phyloP scores from a whole-genome alignment of 2,888 invertebrate genomes.

The Protodeltote pygarga region DNA sequence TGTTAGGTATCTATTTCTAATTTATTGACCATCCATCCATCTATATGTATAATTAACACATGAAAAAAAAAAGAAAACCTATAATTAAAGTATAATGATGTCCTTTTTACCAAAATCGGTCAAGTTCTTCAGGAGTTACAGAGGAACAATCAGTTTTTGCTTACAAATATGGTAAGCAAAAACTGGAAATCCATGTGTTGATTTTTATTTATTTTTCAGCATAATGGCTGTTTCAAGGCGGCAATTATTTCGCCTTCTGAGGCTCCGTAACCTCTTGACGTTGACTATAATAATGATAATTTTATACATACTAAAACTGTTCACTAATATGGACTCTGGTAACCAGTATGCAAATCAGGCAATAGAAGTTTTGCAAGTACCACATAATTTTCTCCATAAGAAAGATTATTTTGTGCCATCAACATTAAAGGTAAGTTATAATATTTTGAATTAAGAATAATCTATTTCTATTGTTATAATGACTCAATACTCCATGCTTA shows the following conservation, averaged over 20 bases:
- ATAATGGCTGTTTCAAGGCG: conserved; percentile 58
- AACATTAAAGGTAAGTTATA: conserved; percentile 60
- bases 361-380: conserved; percentile 27
- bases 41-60: too few relatives aligned
- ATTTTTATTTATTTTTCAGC: conserved; percentile 18
- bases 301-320: conserved; percentile 62
- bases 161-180: too few relatives aligned
- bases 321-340: conserved; percentile 43
- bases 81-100: too few relatives aligned
- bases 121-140: too few relatives aligned
- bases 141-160: too few relatives aligned
- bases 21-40: too few relatives aligned
- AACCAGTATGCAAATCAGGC: conserved; percentile 35
- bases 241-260: conserved; percentile 61
- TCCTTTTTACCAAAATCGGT: too few relatives aligned
- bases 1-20: too few relatives aligned
- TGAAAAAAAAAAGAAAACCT: too few relatives aligned
- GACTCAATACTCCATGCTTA: too few relatives aligned
- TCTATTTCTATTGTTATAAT: too few relatives aligned
- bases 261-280: conserved; percentile 66
- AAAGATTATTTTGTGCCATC: conserved; percentile 63
- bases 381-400: conserved; percentile 13
- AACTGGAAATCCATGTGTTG: too few relatives aligned
- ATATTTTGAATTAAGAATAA: neutral
- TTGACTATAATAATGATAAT: conserved; percentile 65